Conservation (phyloP, 2,113 vertebrate species). For the Balaenoptera acutorostrata region DNA sequence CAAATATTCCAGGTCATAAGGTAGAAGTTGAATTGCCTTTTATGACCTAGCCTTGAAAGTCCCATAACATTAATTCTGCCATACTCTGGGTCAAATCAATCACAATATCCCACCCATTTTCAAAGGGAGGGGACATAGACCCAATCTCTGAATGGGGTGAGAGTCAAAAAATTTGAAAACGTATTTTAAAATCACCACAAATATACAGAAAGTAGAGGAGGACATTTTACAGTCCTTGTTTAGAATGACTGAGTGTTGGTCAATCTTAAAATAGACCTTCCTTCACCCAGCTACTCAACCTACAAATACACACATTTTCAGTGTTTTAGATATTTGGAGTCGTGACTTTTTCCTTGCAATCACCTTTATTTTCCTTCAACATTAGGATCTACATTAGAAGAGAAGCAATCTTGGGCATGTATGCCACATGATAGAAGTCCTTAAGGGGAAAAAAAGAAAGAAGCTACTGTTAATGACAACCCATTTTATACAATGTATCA, state of each 20-base stretch:
- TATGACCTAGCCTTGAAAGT: neutral
- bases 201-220: neutral
- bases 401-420: neutral
- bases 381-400: neutral
- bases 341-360: neutral
- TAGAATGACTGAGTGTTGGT: neutral
- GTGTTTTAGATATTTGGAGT: neutral
- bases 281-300: neutral
- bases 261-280: neutral
- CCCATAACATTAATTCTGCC: neutral
- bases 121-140: neutral
- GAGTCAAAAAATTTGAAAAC: neutral
- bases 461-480: neutral
- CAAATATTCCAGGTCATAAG: neutral
- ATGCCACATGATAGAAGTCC: neutral
- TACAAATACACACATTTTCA: neutral
- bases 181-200: neutral
- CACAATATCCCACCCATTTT: neutral
- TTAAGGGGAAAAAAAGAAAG: neutral
- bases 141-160: neutral
- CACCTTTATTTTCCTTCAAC: neutral
- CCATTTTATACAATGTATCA: neutral
- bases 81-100: neutral
- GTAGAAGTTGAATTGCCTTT: neutral
- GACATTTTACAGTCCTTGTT: neutral